A percentile compares a stretch with the other conserved stretches of the same genome.
These are phyloP conservation scores for Holothuria leucospilota DNA, from an alignment of 53 echinoderm and acorn worm species.

Conservation along the genomic window DNA sequence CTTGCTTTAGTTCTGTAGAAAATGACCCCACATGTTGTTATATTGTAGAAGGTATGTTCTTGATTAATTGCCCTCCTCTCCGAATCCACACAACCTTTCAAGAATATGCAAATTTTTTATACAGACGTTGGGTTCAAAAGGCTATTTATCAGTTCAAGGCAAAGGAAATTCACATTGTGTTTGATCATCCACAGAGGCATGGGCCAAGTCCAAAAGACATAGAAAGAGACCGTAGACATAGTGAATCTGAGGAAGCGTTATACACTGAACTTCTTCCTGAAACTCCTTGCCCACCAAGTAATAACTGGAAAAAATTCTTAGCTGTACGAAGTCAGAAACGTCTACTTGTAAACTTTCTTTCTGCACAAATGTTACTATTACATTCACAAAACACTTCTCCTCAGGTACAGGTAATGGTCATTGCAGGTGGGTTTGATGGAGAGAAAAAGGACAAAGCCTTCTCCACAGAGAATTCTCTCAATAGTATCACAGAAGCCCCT, in stretches of 20 bases:
- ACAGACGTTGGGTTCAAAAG: slow-evolving; percentile 22
- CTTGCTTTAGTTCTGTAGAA: too few relatives aligned
- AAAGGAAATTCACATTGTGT: slow-evolving; percentile 50
- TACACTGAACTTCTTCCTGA: neutral
- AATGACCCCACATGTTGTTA: neutral
- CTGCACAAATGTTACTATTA: neutral
- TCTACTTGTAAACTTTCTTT: slow-evolving; percentile 1
- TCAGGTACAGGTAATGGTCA: too few relatives aligned
- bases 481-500: neutral
- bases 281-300: neutral
- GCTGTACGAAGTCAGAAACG: slow-evolving; percentile 1
- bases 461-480: neutral
- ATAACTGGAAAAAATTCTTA: neutral
- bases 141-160: slow-evolving; percentile 8
- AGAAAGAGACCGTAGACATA: slow-evolving; percentile 45
- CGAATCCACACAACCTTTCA: neutral
- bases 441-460: too few relatives aligned
- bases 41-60: slow-evolving; percentile 23
- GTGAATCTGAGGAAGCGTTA: neutral
- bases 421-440: too few relatives aligned
- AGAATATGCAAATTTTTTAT: slow-evolving; percentile 9
- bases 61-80: too few relatives aligned
- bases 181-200: slow-evolving; percentile 59
- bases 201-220: slow-evolving; percentile 47
- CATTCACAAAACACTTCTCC: too few relatives aligned